Evolutionary conservation across 2,797 vertebrate genomes (phyloP).

Genomic region (Aythya fuligula): DNA sequence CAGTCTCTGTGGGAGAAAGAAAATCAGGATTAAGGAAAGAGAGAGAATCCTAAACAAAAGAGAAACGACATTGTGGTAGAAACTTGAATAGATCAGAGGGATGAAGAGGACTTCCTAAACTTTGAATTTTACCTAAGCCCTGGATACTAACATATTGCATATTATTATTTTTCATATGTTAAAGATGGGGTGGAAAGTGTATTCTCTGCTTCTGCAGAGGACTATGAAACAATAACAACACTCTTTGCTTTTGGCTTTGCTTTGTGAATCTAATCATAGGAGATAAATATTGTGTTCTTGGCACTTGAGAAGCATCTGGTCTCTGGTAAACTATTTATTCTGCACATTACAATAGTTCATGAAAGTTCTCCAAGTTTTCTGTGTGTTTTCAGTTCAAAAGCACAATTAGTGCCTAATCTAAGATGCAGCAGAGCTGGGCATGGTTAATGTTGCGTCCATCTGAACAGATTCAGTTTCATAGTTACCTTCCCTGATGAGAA

Average conservation of each 20-base stretch:
- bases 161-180: background rate
- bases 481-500: background rate
- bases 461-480: background rate
- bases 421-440: background rate
- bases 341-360: background rate
- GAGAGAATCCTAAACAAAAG: background rate
- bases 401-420: background rate
- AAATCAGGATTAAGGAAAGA: background rate
- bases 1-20: background rate
- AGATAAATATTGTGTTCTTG: background rate
- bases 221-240: background rate
- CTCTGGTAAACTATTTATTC: background rate
- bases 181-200: background rate
- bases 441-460: background rate
- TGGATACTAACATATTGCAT: background rate
- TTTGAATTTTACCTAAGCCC: background rate
- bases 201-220: background rate
- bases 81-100: background rate
- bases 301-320: background rate
- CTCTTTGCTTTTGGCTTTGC: background rate
- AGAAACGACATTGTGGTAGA: background rate
- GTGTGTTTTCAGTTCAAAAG: background rate
- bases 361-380: background rate
- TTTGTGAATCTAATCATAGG: background rate
- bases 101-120: background rate